Conservation (phyloP, 2,888 invertebrate species). For the Pristionchus arcanus region DNA sequence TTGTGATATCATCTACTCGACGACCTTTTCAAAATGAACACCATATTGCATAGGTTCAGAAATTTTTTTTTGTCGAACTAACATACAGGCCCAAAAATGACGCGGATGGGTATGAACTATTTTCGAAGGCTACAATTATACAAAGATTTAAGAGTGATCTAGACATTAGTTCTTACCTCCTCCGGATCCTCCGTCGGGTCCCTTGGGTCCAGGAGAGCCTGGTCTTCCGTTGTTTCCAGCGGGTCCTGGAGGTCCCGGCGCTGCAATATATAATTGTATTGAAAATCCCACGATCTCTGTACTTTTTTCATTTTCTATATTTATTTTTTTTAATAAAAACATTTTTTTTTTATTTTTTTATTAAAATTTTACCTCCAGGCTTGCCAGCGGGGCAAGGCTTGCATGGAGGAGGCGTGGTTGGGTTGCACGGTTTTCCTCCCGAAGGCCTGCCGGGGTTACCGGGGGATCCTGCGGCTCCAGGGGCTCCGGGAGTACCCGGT, state of each 20-base stretch:
- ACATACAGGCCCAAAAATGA: no score
- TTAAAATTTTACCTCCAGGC: slow-evolving; percentile 2
- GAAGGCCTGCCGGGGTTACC: slow-evolving; percentile 36
- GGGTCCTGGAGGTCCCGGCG: slow-evolving; percentile 21
- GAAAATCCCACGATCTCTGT: neutral
- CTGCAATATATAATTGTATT: neutral
- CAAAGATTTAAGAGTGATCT: no score
- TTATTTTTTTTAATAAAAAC: no score
- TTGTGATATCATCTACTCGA: no score
- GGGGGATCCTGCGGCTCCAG: neutral
- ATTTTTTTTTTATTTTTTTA: no score
- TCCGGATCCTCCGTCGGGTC: slow-evolving; percentile 1
- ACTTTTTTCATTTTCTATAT: neutral
- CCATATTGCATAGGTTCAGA: no score
- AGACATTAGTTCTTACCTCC: no score
- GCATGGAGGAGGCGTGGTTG: slow-evolving; percentile 18
- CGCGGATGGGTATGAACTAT: no score
- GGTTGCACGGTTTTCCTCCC: neutral
- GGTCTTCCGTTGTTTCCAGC: slow-evolving; percentile 44
- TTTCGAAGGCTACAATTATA: no score
- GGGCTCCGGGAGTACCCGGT: slow-evolving; percentile 39
- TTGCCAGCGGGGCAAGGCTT: slow-evolving; percentile 11
- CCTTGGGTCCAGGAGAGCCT: slow-evolving; percentile 31
- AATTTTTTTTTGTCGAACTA: no score
- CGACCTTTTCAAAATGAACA: no score